phyloP scores from a whole-genome alignment of 1,140 invertebrate genomes.

The Araneus ventricosus region DNA sequence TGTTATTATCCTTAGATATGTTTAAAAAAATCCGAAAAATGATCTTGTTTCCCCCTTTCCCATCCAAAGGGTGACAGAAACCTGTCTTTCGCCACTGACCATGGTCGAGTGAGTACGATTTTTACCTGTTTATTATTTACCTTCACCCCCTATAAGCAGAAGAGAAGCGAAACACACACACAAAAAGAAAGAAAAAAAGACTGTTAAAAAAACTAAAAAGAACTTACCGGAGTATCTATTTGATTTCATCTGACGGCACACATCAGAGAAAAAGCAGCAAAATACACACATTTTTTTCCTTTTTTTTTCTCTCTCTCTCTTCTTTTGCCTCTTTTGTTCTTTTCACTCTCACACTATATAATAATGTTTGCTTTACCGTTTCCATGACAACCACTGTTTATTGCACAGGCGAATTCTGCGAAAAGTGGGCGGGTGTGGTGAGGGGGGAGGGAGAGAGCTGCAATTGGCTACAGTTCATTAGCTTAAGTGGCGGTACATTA shows the following conservation, averaged over 20 bases:
- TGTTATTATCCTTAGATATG: not conserved
- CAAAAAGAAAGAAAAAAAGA: not conserved
- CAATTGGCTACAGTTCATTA: constrained; percentile 70
- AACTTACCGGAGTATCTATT: constrained; percentile 4
- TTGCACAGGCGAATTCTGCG: constrained; percentile 57
- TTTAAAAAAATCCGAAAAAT: not conserved
- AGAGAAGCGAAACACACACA: not conserved
- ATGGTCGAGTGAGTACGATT: constrained; percentile 8
- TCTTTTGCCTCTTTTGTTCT: constrained; percentile 31
- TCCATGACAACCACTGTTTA: constrained; percentile 69
- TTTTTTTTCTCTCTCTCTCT: not conserved
- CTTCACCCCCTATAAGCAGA: not conserved
- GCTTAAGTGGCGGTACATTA: constrained; percentile 59
- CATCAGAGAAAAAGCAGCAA: constrained; percentile 14
- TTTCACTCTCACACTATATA: constrained; percentile 62
- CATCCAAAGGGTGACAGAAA: not conserved
- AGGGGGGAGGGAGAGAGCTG: not conserved
- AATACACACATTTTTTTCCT: not conserved
- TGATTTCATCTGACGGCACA: constrained; percentile 23
- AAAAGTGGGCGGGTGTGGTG: constrained; percentile 41
- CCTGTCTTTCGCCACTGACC: not conserved
- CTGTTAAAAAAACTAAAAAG: not conserved
- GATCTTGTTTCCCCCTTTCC: not conserved
- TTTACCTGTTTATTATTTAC: constrained; percentile 29
- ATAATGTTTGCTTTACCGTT: constrained; percentile 69